Percentiles rank a stretch among this genome's conserved stretches.
Conservation (phyloP, 2,888 invertebrate genomes). For the Alentia gelatinosa region DNA sequence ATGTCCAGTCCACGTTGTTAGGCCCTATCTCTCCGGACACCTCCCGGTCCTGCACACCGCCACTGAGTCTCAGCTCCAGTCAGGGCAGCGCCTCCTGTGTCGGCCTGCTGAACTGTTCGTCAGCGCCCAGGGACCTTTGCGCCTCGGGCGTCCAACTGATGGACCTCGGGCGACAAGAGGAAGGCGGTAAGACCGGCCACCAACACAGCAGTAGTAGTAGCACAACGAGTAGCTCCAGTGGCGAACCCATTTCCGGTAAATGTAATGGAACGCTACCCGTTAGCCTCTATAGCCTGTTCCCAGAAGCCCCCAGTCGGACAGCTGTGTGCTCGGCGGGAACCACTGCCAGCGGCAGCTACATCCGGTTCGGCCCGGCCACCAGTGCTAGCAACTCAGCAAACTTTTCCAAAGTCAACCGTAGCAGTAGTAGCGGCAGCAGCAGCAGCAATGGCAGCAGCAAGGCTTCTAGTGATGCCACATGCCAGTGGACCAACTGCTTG, state of each 20-base stretch:
- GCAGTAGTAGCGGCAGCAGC: constrained; percentile 29
- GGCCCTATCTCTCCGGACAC: constrained; percentile 55
- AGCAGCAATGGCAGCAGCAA: neutral
- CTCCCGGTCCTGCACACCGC: constrained; percentile 54
- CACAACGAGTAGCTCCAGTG: neutral
- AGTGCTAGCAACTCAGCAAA: neutral
- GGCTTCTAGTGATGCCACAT: constrained; percentile 60
- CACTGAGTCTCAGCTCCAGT: neutral
- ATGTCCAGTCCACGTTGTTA: constrained; percentile 24
- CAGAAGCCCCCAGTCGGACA: neutral
- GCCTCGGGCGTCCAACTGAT: neutral
- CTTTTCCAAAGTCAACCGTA: neutral
- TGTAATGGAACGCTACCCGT: neutral
- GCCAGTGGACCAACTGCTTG: constrained; percentile 79
- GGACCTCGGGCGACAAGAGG: neutral
- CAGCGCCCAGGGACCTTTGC: neutral
- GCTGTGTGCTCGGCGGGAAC: constrained; percentile 31
- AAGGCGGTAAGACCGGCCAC: neutral
- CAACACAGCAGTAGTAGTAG: neutral
- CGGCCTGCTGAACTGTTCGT: neutral
- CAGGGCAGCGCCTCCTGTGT: neutral
- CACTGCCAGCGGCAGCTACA: neutral
- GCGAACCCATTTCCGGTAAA: neutral
- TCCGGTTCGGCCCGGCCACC: neutral
- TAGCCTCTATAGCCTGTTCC: constrained; percentile 30